Evolutionary conservation across 2,888 invertebrate species (phyloP), one percentile per base, ranked within the genome.

Genomic region (Limnephilus rhombicus): DNA sequence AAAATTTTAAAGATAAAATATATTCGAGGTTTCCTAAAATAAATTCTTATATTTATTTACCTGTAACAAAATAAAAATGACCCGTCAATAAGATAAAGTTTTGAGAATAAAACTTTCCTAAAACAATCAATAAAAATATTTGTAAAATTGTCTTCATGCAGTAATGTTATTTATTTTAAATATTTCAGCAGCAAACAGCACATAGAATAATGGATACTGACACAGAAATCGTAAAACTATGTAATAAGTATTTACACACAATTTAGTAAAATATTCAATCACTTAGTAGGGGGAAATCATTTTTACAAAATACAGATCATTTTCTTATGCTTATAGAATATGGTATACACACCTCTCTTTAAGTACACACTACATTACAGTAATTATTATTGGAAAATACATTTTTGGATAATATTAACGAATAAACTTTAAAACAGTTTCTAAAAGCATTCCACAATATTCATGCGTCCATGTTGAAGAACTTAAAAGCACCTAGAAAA

Each of bases 321-420:
- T 88, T 88, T 68, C 68, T 53, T 88, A 88, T 3, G 7, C 53
- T 68, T 68, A 68, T 18, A 53, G 53, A 49, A 88, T 88, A 88
- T 68, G 88, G 88, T 88, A 88, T 88, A 88, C 68, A 68, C 45
- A 12, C n/a, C 68, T 88, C 80, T 88, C 53, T 88, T 37, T 34
- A 88, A n/a, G 49, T 86, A 86, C 86, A 85, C n/a, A 45, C 49
- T 86, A 86, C 86, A 86, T 83, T 83, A 86, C 86, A 49, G 41
- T 86, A 45, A 45, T 68, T 68, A n/a, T 68, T 68, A 68, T 68
- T 68, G 68, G 49, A 86, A 86, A 86, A 86, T 86, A 86, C 41
- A 24, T 86, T 45, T 83, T 86, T 29, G 45, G 49, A 86, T 86
- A 86, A 86, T 86, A 86, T 86, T n/a, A 86, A 86, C 49, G 7